Base-by-base conservation (phyloP, 2,888 invertebrate species). In the Tetranychus piercei region DNA sequence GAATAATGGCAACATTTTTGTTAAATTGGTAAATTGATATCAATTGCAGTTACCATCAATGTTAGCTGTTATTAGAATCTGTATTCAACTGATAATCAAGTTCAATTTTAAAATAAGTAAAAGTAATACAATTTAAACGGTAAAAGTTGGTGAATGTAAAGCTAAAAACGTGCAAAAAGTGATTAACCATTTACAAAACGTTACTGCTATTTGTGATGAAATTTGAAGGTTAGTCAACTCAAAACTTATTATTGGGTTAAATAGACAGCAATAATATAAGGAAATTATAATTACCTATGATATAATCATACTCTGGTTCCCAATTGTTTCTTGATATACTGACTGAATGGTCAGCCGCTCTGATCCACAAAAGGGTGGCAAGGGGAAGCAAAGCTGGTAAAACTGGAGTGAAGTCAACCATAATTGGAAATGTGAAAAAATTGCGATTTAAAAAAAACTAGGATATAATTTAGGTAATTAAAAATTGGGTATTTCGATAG, bases 261-360 rank as follows among this genome's bases (percentile, higher is more conserved):
- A 34, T 34, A 3, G 34, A 34, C 3, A 34, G 34, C 55, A 55
- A 55, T 55, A 15, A 3, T 3, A 15, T 55, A 20, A 23, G 9
- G 45, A 69, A 20, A 73, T 64, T 9, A 44, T 34, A 78, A 78
- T 78, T 67, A 79, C 79, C 78, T n/a, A 79, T 76, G 20, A 79
- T 79, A 75, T 79, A 79, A 75, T 79, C 79, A 76, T 79, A 79
- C 70, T 79, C 79, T 18, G 75, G 76, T 71, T 79, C 78, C 75
- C 78, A 78, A 65, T 77, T 78, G 71, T 79, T 78, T 15, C 78
- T 74, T 6, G 78, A 78, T 22, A 79, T 77, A 7, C 77, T 75
- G 20, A 78, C 76, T 45, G 77, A 76, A 74, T 79, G 78, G 74
- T 79, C 79, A 72, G 79, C 77, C 44, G 78, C 78, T 22, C 78